phyloP scores from a whole-genome alignment of 35 echinoderm and acorn worm genomes.

The Holothuria glaberrima region DNA sequence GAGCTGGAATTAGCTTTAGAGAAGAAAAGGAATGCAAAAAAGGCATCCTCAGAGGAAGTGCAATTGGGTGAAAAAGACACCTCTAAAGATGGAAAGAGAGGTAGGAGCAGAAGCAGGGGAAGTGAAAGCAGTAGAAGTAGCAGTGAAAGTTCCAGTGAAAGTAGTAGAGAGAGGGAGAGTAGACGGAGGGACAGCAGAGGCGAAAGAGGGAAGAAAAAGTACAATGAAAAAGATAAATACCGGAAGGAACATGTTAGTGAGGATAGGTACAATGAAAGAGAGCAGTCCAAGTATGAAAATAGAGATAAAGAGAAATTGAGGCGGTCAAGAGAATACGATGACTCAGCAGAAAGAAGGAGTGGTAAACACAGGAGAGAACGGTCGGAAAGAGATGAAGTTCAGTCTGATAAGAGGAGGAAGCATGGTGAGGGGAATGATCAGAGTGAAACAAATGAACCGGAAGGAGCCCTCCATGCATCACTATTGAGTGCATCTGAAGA shows the following conservation, averaged over 20 bases:
- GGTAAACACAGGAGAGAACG: conserved; percentile 1
- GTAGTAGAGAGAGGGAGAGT: conserved; percentile 22
- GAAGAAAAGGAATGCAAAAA: conserved; percentile 40
- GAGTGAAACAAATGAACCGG: neutral
- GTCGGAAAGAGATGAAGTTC: neutral
- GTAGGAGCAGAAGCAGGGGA: conserved; percentile 9
- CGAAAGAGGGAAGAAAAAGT: conserved; percentile 16
- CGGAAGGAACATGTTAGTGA: neutral
- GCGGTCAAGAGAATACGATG: neutral
- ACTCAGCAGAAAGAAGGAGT: neutral
- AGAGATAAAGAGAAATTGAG: conserved; percentile 22
- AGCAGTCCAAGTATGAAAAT: neutral
- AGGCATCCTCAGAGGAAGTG: conserved; percentile 17
- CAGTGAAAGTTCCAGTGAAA: conserved; percentile 9
- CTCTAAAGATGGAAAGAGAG: neutral
- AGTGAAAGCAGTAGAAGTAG: neutral
- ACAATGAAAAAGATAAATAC: conserved; percentile 2
- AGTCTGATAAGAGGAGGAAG: neutral
- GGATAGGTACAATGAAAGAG: neutral
- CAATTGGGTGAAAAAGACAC: neutral
- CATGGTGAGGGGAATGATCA: neutral
- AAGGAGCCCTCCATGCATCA: conserved; percentile 10
- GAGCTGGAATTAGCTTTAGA: conserved; percentile 42
- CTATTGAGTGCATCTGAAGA: neutral
- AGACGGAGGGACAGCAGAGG: neutral